Evolutionary conservation across 2,113 vertebrate genomes (phyloP).

Genomic region (Peromyscus polionotus): DNA sequence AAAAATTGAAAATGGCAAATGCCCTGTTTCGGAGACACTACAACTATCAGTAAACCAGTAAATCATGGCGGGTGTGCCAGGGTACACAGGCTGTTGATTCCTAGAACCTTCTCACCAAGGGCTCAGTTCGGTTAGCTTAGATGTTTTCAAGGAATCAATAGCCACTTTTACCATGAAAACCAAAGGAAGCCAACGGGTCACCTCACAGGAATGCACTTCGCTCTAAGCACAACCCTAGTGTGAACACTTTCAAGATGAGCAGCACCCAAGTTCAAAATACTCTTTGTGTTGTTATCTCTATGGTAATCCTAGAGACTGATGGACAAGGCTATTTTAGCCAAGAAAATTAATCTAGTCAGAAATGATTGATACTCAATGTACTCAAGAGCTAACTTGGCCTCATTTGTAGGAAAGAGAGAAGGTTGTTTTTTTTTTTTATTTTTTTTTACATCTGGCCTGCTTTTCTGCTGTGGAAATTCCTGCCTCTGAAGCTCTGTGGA

Average conservation of each 20-base stretch:
- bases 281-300: background rate
- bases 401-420: constrained; percentile 11
- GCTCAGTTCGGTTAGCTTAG: background rate
- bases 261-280: background rate
- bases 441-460: constrained; percentile 53
- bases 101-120: background rate
- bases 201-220: background rate
- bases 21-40: background rate
- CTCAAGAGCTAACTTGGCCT: constrained; percentile 18
- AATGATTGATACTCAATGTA: background rate
- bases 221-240: background rate
- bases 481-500: constrained; percentile 52
- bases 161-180: background rate
- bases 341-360: constrained; percentile 53
- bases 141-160: background rate
- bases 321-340: constrained; percentile 43
- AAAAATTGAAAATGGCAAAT: background rate
- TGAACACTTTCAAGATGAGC: background rate
- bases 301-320: background rate
- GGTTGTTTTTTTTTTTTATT: constrained; percentile 29
- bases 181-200: background rate
- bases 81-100: background rate
- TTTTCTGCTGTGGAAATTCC: constrained; percentile 39
- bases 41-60: background rate
- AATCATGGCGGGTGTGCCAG: background rate